Conservation (phyloP, 1,140 invertebrate species). For the Hycleus cichorii region DNA sequence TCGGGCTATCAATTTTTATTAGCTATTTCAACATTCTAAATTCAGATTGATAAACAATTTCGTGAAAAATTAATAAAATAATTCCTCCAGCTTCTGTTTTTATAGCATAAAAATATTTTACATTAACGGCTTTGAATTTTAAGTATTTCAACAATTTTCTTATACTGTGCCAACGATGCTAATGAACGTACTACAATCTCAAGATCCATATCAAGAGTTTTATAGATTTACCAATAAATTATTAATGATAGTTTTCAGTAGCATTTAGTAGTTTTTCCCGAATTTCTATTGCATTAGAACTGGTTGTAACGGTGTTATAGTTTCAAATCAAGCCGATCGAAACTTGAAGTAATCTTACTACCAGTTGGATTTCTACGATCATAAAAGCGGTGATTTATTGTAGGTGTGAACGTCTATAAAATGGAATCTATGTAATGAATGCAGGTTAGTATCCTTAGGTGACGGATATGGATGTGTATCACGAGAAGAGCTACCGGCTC, state of each 20-base stretch:
- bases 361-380: no score
- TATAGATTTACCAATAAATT: no score
- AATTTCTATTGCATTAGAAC: no score
- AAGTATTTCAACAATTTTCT: slow-evolving; percentile 9
- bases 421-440: slow-evolving; percentile 13
- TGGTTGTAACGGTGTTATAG: no score
- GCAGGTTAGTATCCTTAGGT: slow-evolving; percentile 12
- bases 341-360: no score
- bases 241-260: no score
- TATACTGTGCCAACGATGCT: not conserved
- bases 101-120: slow-evolving; percentile 10
- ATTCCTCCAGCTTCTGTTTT: slow-evolving; percentile 10
- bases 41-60: no score
- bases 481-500: slow-evolving; percentile 11
- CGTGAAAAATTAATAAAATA: not conserved
- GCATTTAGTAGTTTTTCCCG: no score
- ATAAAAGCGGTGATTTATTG: slow-evolving; percentile 3
- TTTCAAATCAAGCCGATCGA: no score
- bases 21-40: no score
- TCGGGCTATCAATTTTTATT: no score
- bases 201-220: no score
- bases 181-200: slow-evolving; percentile 1
- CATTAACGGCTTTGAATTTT: not conserved
- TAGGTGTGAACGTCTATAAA: slow-evolving; percentile 14
- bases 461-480: slow-evolving; percentile 17